These are phyloP conservation scores for Etheostoma perlongum DNA, from an alignment of 2,797 vertebrate species.

Conservation along the genomic window DNA sequence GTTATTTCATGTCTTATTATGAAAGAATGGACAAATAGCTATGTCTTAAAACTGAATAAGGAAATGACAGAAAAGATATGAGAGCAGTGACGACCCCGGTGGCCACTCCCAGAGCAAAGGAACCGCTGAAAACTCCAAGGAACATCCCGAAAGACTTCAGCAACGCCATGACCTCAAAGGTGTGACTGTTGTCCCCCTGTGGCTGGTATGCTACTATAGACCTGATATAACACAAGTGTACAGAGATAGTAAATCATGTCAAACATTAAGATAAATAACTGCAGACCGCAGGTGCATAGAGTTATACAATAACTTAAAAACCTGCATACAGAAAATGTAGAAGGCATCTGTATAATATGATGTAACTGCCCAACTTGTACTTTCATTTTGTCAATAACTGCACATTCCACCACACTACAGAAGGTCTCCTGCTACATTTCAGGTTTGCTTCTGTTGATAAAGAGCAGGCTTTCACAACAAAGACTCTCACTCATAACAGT, in stretches of 20 bases:
- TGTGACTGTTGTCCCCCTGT: constrained; percentile 94
- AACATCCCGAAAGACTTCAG: constrained; percentile 96
- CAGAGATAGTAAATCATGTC: neutral
- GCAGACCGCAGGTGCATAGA: neutral
- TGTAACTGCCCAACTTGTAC: neutral
- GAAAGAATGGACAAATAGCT: neutral
- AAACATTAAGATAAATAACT: neutral
- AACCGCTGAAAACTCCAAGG: constrained; percentile 97
- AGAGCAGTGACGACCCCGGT: constrained; percentile 95
- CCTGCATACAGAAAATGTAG: neutral
- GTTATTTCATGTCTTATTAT: neutral
- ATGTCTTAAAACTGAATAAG: neutral
- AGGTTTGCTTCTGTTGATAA: neutral
- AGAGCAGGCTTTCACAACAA: constrained; percentile 2
- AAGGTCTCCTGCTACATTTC: neutral
- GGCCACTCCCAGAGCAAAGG: constrained; percentile 94
- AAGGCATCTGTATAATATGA: neutral
- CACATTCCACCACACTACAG: neutral
- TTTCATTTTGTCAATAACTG: neutral
- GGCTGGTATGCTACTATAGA: constrained; percentile 97
- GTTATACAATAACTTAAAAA: neutral
- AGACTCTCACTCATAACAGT: neutral
- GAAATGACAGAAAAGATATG: constrained; percentile 89
- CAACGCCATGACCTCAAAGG: constrained; percentile 94
- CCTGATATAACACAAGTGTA: constrained; percentile 76